A percentile compares a stretch with the other conserved stretches of the same genome.
phyloP scores from a whole-genome alignment of 2,888 invertebrate species.

The Eristalis arbustorum region DNA sequence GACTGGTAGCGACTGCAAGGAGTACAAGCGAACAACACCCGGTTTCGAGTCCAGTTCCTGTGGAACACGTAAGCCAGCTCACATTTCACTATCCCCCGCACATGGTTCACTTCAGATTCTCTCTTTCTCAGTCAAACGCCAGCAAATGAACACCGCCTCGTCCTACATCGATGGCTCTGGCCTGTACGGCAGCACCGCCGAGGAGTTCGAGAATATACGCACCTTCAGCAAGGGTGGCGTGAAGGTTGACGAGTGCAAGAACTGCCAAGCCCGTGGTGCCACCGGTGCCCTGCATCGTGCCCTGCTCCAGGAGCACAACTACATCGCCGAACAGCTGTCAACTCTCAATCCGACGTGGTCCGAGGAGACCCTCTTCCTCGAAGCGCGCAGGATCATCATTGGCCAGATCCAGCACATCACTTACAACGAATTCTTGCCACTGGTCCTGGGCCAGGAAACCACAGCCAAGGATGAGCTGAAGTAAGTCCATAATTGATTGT shows the following conservation, averaged over 20 bases:
- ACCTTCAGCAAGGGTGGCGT: constrained; percentile 87
- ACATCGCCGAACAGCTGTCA: constrained; percentile 86
- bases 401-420: constrained; percentile 92
- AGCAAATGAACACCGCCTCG: constrained; percentile 92
- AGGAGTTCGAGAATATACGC: constrained; percentile 85
- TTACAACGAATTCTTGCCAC: constrained; percentile 90
- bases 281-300: constrained; percentile 87
- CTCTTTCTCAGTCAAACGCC: constrained; percentile 83
- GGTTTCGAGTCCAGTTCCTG: constrained; percentile 84
- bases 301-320: constrained; percentile 89
- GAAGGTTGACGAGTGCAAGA: constrained; percentile 84
- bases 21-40: constrained; percentile 87
- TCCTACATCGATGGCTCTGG: constrained; percentile 91
- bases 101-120: background rate
- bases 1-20: constrained; percentile 82
- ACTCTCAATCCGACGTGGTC: constrained; percentile 89
- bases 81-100: background rate
- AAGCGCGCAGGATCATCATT: constrained; percentile 87
- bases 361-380: constrained; percentile 88
- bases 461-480: constrained; percentile 81
- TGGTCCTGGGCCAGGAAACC: constrained; percentile 84
- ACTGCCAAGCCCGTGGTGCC: constrained; percentile 84
- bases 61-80: constrained; percentile 82
- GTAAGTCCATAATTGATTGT: constrained; percentile 78
- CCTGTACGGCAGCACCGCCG: constrained; percentile 88